Evolutionary conservation across 2,888 invertebrate genomes (phyloP), one percentile per base, ranked within the genome.

Genomic region (Leptarthrus brevirostris): DNA sequence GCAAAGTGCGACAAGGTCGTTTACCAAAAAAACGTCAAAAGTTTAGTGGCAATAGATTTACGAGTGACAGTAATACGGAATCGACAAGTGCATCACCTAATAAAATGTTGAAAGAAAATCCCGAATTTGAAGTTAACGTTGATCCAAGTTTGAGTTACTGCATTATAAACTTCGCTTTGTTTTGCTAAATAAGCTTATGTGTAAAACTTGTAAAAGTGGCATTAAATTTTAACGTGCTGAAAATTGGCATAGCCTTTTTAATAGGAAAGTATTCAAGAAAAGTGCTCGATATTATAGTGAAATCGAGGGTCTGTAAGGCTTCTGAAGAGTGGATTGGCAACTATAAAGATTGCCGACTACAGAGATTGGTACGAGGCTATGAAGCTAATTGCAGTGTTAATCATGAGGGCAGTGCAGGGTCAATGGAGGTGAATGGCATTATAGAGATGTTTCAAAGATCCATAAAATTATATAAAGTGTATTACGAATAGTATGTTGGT

Each of bases 401-500:
- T 52, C 70, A 70, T 70, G 70, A 70, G n/a, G 52, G 30, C 3
- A 49, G 49, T 18, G 30, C 70, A 18, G 70, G 70, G 4, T 16
- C 5, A 36, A 70, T 70, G 70, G 70, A 47, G 52, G 70, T 70
- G 26, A 49, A 49, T 70, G 30, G 49, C 34, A 3, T 52, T 49
- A 24, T 24, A 22, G 34, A 69, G 44, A 69, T 69, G 69, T 47
- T 69, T 24, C 16, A 70, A 30, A 70, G 16, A 14, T 24, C 53
- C 18, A 36, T 18, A 18, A 12, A 71, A 1, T 8, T 52, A 14
- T 30, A 49, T n/a, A 30, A 70, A 47, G 52, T 26, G 16, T 24
- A 70, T 49, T 52, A 70, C 24, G 36, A 70, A 70, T 70, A 70
- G 14, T 49, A 52, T 26, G 52, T 70, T 49, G 58, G 58, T 58